Conservation (phyloP, 2,797 vertebrate genomes). For the Poeciliopsis infans region DNA sequence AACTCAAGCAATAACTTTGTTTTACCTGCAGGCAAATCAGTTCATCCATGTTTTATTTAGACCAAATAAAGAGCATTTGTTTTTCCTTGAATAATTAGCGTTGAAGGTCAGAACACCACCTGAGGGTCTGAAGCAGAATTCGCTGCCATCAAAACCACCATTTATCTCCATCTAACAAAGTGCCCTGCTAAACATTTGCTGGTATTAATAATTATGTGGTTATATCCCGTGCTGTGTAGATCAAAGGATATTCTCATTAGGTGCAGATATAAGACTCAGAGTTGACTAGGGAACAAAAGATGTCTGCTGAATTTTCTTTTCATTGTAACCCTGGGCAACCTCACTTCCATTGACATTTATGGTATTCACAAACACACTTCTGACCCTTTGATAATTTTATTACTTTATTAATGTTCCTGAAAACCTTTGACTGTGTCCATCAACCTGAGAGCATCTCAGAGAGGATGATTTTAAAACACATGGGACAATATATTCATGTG, state of each 20-base stretch:
- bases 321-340: constrained; percentile 49
- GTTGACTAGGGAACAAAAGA: constrained; percentile 51
- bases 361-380: constrained; percentile 38
- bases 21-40: constrained; percentile 42
- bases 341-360: constrained; percentile 51
- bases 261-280: constrained; percentile 35
- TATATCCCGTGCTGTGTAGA: constrained; percentile 48
- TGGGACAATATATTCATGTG: no score
- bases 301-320: constrained; percentile 38
- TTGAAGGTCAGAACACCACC: constrained; percentile 76
- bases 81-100: constrained; percentile 76
- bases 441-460: no score
- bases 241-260: constrained; percentile 46
- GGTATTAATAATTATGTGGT: constrained; percentile 66
- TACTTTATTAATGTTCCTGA: constrained; percentile 50
- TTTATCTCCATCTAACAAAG: constrained; percentile 69
- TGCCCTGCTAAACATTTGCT: constrained; percentile 43
- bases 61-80: constrained; percentile 63
- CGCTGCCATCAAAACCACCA: constrained; percentile 43
- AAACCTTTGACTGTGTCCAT: no score
- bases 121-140: constrained; percentile 64
- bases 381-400: constrained; percentile 49
- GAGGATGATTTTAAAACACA: no score
- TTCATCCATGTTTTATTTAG: constrained; percentile 64
- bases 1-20: constrained; percentile 43